A percentile compares a stretch with the other conserved stretches of the same genome.
Conservation (phyloP, 2,797 vertebrate species). For the Craterocephalus amniculus region DNA sequence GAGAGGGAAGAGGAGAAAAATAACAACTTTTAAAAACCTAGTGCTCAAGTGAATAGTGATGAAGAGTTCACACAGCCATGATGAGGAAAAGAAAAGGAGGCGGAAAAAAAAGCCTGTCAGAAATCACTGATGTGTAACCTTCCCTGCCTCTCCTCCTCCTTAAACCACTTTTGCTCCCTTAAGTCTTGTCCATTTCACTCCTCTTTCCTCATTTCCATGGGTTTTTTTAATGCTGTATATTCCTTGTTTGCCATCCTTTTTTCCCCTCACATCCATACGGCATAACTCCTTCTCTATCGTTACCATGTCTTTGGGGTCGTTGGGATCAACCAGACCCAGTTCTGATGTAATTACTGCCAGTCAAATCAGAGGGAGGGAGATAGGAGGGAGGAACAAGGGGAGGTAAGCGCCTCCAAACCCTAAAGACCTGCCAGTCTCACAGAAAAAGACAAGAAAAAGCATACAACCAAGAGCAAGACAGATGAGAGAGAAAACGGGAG, state of each 20-base stretch:
- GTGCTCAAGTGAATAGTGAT: slow-evolving; percentile 29
- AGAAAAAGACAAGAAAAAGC: slow-evolving; percentile 50
- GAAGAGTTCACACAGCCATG: slow-evolving; percentile 47
- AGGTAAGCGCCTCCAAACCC: slow-evolving; percentile 61
- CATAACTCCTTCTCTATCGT: slow-evolving; percentile 31
- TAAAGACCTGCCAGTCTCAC: slow-evolving; percentile 72
- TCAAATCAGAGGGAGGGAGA: slow-evolving; percentile 68
- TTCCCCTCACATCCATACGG: slow-evolving; percentile 7
- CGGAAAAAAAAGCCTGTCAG: slow-evolving; percentile 54
- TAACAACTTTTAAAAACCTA: slow-evolving; percentile 28
- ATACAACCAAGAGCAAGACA: slow-evolving; percentile 30
- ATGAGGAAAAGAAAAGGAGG: slow-evolving; percentile 41
- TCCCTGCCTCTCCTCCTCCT: slow-evolving; percentile 20
- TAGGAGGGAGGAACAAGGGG: slow-evolving; percentile 60
- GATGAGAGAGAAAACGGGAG: slow-evolving; percentile 28
- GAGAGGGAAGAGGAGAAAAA: slow-evolving; percentile 3
- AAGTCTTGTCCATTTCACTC: slow-evolving; percentile 12
- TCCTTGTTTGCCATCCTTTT: slow-evolving; percentile 23
- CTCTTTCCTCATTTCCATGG: slow-evolving; percentile 28
- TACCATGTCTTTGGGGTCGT: slow-evolving; percentile 61
- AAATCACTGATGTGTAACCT: slow-evolving; percentile 61
- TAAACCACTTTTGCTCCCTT: slow-evolving; percentile 11
- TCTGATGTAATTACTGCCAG: slow-evolving; percentile 78
- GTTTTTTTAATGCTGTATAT: slow-evolving; percentile 31
- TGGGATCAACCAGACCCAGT: slow-evolving; percentile 54